phyloP scores from a whole-genome alignment of 2,113 vertebrate species.

The Dascyllus trimaculatus region DNA sequence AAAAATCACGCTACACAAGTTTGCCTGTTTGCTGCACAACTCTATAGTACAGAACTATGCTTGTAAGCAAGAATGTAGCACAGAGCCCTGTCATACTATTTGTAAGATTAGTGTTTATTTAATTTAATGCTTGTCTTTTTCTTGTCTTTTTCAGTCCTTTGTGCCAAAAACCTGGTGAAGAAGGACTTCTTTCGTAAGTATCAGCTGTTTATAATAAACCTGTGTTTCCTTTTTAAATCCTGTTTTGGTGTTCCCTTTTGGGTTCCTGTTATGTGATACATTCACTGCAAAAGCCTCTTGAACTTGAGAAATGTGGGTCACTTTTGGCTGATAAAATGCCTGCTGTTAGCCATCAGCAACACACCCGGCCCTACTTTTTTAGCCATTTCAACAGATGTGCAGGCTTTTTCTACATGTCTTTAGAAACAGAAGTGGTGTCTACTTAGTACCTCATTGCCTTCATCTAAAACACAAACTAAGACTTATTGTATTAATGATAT shows the following conservation, averaged over 20 bases:
- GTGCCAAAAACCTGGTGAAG: slow-evolving; percentile 99
- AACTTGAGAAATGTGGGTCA: slow-evolving; percentile 50
- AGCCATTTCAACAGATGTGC: slow-evolving; percentile 9
- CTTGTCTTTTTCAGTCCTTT: slow-evolving; percentile 90
- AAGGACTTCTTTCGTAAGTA: slow-evolving; percentile 99
- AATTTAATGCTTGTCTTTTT: slow-evolving; percentile 8
- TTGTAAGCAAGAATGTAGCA: neutral
- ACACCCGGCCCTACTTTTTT: neutral
- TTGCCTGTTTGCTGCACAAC: neutral
- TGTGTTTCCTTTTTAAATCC: slow-evolving; percentile 23
- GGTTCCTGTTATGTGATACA: slow-evolving; percentile 24
- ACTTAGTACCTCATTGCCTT: neutral
- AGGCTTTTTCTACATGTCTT: slow-evolving; percentile 19
- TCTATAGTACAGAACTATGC: neutral
- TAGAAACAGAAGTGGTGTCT: neutral
- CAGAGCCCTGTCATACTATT: neutral
- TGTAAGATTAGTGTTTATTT: neutral
- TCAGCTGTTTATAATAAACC: slow-evolving; percentile 22
- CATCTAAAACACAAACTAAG: neutral
- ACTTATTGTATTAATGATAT: neutral
- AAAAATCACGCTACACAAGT: neutral
- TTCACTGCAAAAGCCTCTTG: slow-evolving; percentile 9
- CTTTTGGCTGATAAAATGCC: slow-evolving; percentile 12
- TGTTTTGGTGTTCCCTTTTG: slow-evolving; percentile 6
- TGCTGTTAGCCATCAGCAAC: neutral